Conservation (phyloP, 2,113 vertebrate species). For the Rhabdornis inornatus region DNA sequence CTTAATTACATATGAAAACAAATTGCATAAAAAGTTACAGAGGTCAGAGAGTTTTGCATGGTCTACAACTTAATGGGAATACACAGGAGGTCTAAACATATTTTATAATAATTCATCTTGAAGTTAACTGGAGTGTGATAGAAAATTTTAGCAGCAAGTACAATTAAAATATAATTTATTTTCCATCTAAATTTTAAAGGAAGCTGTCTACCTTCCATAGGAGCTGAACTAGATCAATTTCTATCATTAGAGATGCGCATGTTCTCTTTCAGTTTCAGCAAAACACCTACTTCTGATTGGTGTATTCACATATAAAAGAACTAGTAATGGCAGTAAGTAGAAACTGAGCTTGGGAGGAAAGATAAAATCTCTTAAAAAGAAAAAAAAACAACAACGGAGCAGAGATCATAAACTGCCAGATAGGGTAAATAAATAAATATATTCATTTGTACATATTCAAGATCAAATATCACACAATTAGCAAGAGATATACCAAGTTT, state of each 20-base stretch:
- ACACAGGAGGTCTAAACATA: background rate
- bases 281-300: background rate
- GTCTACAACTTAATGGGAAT: background rate
- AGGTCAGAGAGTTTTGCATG: background rate
- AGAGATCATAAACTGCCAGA: background rate
- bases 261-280: background rate
- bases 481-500: background rate
- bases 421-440: background rate
- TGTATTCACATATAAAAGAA: background rate
- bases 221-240: background rate
- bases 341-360: background rate
- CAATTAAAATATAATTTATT: background rate
- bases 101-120: background rate
- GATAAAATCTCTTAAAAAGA: background rate
- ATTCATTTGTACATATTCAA: background rate
- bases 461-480: background rate
- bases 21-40: background rate
- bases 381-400: background rate
- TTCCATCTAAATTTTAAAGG: background rate
- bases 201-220: background rate
- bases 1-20: background rate
- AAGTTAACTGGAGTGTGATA: background rate
- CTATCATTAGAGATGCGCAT: rapidly evolving
- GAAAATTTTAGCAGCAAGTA: background rate
- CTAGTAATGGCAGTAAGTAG: background rate